Evolutionary conservation across 1,140 invertebrate genomes (phyloP).

Genomic region (Drosophila biarmipes): DNA sequence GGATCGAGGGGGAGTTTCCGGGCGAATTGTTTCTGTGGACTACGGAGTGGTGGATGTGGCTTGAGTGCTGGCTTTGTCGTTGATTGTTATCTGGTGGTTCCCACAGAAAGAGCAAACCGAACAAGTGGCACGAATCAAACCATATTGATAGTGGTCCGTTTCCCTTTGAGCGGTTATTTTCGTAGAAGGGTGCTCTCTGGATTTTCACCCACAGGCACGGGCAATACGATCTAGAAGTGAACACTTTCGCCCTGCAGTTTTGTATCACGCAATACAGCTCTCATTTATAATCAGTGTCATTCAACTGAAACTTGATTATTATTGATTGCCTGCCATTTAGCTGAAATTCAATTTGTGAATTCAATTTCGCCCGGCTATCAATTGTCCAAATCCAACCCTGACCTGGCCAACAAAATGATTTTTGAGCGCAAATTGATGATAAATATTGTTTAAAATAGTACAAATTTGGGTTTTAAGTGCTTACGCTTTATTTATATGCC

Average conservation of each 20-base stretch:
- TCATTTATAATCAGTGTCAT: constrained; percentile 5
- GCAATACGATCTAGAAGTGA: constrained; percentile 12
- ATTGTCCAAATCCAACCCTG: constrained; percentile 1
- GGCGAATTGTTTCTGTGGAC: constrained; percentile 29
- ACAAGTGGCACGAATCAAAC: constrained; percentile 42
- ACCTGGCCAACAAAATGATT: neutral
- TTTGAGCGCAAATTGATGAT: neutral
- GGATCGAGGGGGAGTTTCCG: constrained; percentile 4
- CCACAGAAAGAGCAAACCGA: constrained; percentile 35
- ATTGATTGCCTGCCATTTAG: constrained; percentile 23
- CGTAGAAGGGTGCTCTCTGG: neutral
- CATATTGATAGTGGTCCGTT: constrained; percentile 47
- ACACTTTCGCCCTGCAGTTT: neutral
- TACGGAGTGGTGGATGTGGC: constrained; percentile 16
- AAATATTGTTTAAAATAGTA: neutral
- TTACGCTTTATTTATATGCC: neutral
- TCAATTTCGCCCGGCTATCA: constrained; percentile 4
- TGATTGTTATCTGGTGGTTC: constrained; percentile 42
- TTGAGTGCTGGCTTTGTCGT: constrained; percentile 34
- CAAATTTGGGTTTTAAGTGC: neutral
- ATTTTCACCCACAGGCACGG: neutral
- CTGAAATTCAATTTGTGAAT: constrained; percentile 20
- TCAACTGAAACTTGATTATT: constrained; percentile 6
- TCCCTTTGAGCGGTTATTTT: constrained; percentile 20
- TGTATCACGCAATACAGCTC: constrained; percentile 18